Base-by-base conservation (phyloP, 2,888 invertebrate species). In the Tridacna gigas region DNA sequence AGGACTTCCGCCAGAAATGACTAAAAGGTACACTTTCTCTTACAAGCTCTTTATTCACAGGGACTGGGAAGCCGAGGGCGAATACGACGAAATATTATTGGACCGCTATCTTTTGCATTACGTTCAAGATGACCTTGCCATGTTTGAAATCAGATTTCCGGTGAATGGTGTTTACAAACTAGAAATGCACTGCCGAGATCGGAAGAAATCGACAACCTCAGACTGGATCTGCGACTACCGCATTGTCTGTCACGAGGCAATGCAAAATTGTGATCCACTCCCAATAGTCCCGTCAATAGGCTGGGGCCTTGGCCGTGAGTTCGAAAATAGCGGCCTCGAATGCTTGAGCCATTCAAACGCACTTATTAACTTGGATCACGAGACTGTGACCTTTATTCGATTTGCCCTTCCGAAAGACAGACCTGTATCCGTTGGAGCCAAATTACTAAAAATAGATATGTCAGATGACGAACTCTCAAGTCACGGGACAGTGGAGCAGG, bases 191-290 rank as follows among this genome's bases (percentile, higher is more conserved):
- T 90, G 90, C 63, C 76, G 67, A 28, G 89, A 90, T 69, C 48
- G 73, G 13, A 80, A 86, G 13, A 28, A 74, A 25, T 61, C 75
- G n/a, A 61, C 82, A 12, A 67, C 82, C 13, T 84, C 88, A 18
- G 78, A 84, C n/a, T 90, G 89, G 90, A 77, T 90, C 20, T 88
- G 88, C 63, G 89, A 90, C 75, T 90, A 85, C 56, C 84, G 86
- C 48, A 86, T 90, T 22, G 71, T 86, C 20, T 88, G 88, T 48
- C 25, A 78, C 18, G 78, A 78, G 51, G 77, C 84, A 11, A 88
- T 88, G 88, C 84, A 84, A 4, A 75, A 86, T 13, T 86, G 88
- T 75, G 67, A 84, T 18, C 88, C 90, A 13, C 76, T 89, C 5
- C 90, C 90, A 9, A 47, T 88, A 1, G 82, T 84, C 22, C 86